Conservation (phyloP, 2,888 invertebrate species). For the Sussaba pulchella region DNA sequence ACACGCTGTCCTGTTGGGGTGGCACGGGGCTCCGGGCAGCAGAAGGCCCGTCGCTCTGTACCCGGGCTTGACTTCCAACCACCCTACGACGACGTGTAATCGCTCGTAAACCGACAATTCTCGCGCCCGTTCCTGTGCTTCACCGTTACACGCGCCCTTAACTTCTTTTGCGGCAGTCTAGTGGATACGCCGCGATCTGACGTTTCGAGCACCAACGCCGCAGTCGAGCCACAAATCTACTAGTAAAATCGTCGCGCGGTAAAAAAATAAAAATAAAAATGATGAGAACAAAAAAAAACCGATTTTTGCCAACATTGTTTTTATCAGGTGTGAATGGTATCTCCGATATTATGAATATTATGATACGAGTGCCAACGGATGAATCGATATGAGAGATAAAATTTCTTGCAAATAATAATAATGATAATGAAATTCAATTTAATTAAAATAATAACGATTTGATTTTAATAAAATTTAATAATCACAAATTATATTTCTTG, state of each 20-base stretch:
- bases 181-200: not conserved
- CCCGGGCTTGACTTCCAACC: constrained; percentile 21
- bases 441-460: not conserved
- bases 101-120: constrained; percentile 75
- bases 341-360: too few relatives aligned
- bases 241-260: not conserved
- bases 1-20: constrained; percentile 44
- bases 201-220: constrained; percentile 1
- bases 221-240: not conserved
- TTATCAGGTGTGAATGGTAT: not conserved
- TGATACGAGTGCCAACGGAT: too few relatives aligned
- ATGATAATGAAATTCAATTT: not conserved
- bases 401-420: not conserved
- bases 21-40: constrained; percentile 18
- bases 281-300: too few relatives aligned
- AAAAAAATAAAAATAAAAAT: not conserved
- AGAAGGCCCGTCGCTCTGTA: constrained; percentile 11
- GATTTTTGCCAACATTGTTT: not conserved
- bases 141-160: constrained; percentile 39
- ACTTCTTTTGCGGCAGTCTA: constrained; percentile 38
- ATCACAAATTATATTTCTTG: too few relatives aligned
- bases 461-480: too few relatives aligned
- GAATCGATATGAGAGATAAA: too few relatives aligned
- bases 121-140: constrained; percentile 32
- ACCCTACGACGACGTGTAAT: constrained; percentile 71